Evolutionary conservation across 37 sponge, comb jelly and placozoan genomes (phyloP).

Genomic region (Aplysina aerophoba): DNA sequence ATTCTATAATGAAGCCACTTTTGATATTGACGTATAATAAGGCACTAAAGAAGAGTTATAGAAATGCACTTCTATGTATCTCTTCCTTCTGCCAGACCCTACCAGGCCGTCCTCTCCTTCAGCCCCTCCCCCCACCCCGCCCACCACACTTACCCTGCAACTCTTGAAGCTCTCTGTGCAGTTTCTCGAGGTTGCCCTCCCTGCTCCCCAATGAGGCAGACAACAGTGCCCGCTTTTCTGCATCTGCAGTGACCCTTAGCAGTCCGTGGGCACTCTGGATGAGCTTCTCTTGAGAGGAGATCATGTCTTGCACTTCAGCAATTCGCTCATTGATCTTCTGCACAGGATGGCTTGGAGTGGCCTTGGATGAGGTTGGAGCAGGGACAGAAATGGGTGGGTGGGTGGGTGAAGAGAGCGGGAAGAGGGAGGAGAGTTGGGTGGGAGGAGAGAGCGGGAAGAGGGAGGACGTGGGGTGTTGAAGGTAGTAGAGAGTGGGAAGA

Average conservation of each 20-base stretch:
- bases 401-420: not conserved
- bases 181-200: not conserved
- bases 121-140: no score
- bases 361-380: no score
- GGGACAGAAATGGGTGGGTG: not conserved
- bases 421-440: not conserved
- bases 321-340: conserved; percentile 26
- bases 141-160: not conserved
- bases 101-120: no score
- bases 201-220: not conserved
- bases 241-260: conserved; percentile 4
- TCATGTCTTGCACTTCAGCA: conserved; percentile 13
- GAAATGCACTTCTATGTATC: no score
- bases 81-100: no score
- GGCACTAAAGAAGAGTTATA: no score
- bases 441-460: no score
- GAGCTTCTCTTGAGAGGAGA: conserved; percentile 24
- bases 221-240: not conserved
- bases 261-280: conserved; percentile 27
- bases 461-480: no score
- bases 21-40: no score
- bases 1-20: no score
- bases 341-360: conserved; percentile 6
- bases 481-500: no score
- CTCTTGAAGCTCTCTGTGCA: not conserved